These are phyloP conservation scores for Gymnorhina tibicen DNA, from an alignment of 2,113 vertebrate species.

Conservation along the genomic window DNA sequence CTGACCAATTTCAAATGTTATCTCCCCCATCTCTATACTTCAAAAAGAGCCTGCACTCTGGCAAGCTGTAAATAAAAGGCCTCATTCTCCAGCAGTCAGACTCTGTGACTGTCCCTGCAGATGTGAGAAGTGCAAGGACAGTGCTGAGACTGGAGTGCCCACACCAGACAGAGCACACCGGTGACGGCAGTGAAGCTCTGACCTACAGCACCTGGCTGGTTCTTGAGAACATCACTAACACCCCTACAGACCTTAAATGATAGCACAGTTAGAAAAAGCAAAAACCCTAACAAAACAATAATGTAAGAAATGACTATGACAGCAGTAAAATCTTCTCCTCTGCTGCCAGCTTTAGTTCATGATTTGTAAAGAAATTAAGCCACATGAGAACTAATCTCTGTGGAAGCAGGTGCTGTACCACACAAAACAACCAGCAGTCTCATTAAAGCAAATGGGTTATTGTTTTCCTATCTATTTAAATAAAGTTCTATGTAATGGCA, in stretches of 20 bases:
- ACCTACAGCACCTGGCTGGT: background rate
- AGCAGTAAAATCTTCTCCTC: background rate
- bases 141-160: background rate
- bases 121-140: background rate
- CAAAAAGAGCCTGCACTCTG: background rate
- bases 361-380: background rate
- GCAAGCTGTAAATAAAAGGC: background rate
- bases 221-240: background rate
- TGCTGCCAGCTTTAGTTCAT: background rate
- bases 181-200: background rate
- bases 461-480: background rate
- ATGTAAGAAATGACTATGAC: background rate
- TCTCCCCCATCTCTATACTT: background rate
- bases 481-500: background rate
- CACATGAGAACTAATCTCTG: background rate
- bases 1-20: background rate
- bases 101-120: background rate
- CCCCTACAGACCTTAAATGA: background rate
- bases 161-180: background rate
- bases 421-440: background rate
- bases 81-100: background rate
- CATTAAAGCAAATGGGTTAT: background rate
- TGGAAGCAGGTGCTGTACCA: background rate
- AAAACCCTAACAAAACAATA: background rate
- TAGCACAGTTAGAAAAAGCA: background rate